Percentiles rank a stretch among this genome's conserved stretches.
Conservation (phyloP, 2,113 vertebrate genomes). For the Eurypyga helias region DNA sequence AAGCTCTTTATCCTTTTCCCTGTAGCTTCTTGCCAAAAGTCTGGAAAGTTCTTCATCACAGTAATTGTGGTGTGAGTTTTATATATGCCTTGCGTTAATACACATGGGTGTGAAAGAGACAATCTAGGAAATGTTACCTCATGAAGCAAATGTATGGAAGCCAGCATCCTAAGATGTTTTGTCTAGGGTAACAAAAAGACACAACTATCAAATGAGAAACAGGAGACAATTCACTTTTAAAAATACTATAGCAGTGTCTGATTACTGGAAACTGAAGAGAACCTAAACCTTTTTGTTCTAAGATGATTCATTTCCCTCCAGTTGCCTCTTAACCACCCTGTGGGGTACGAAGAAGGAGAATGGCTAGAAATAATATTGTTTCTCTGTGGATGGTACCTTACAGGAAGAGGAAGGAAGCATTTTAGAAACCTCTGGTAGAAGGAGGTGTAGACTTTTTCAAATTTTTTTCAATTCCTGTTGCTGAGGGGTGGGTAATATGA, state of each 20-base stretch:
- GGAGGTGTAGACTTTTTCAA: background rate
- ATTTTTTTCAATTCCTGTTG: background rate
- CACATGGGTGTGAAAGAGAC: background rate
- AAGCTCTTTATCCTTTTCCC: background rate
- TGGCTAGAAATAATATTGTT: background rate
- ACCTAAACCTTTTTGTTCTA: fast-evolving
- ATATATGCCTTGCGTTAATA: background rate
- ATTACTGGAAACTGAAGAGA: background rate
- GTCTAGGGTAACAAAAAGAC: background rate
- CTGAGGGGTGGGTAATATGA: background rate
- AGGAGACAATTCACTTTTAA: background rate
- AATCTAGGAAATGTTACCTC: background rate
- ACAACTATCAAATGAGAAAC: background rate
- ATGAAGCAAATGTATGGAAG: background rate
- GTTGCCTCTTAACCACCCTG: background rate
- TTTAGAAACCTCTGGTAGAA: background rate
- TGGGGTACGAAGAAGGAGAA: background rate
- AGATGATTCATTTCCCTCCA: background rate
- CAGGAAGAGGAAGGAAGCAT: background rate
- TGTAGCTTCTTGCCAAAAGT: background rate
- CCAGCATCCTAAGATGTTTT: background rate
- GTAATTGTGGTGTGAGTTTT: background rate
- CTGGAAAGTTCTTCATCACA: background rate
- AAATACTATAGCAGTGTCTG: background rate
- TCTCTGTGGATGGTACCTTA: background rate